Conservation (phyloP, 2,797 vertebrate genomes). For the Anas bernieri region DNA sequence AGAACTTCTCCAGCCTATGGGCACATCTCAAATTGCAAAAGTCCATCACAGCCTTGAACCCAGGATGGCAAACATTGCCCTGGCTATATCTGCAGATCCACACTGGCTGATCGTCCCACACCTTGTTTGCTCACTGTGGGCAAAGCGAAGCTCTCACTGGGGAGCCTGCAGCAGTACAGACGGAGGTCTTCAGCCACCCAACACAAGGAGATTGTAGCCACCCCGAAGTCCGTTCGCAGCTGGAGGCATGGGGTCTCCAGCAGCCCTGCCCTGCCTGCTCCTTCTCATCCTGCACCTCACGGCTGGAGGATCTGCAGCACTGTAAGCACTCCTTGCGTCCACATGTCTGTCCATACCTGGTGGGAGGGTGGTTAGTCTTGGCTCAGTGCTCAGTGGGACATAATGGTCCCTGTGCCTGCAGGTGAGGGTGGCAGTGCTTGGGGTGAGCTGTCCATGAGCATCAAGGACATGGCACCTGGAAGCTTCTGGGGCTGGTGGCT, state of each 20-base stretch:
- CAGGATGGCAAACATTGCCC: neutral
- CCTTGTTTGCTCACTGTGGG: fast-evolving
- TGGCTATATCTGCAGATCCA: neutral
- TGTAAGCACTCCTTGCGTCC: neutral
- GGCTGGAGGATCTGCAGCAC: neutral
- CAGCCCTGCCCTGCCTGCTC: neutral
- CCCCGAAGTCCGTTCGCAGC: fast-evolving
- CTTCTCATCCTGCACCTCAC: neutral
- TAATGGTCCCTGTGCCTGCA: fast-evolving
- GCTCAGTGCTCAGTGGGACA: fast-evolving
- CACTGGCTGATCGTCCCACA: fast-evolving
- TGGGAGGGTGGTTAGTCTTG: neutral
- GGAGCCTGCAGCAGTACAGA: neutral
- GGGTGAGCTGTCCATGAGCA: neutral
- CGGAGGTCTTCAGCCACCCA: fast-evolving
- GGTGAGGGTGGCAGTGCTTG: neutral
- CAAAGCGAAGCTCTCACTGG: neutral
- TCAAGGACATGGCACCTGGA: fast-evolving
- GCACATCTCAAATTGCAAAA: neutral
- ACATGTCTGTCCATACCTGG: neutral
- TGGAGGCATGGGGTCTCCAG: neutral
- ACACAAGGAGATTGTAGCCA: neutral
- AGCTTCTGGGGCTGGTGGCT: neutral
- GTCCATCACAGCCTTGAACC: neutral
- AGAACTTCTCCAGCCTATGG: neutral